These are phyloP conservation scores for Eulimnadia texana DNA, from an alignment of 1,140 invertebrate genomes.

Conservation along the genomic window DNA sequence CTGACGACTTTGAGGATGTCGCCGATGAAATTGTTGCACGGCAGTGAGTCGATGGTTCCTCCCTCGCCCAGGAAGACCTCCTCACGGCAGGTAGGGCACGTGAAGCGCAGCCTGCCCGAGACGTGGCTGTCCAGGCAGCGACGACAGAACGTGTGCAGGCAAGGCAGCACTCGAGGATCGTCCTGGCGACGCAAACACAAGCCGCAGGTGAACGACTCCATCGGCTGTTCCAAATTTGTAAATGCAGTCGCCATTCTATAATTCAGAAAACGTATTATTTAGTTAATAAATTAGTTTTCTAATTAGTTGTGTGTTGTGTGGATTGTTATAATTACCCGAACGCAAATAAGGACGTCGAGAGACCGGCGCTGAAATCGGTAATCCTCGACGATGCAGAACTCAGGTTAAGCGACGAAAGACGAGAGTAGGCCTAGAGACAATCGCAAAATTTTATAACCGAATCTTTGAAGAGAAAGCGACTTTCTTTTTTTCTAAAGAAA, in stretches of 20 bases:
- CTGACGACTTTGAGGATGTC: slow-evolving; percentile 28
- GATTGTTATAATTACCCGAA: not conserved
- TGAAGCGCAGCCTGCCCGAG: slow-evolving; percentile 21
- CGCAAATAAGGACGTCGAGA: not conserved
- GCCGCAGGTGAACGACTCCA: slow-evolving; percentile 22
- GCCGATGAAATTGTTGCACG: slow-evolving; percentile 27
- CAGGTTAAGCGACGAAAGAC: not conserved
- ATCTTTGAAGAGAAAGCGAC: no score
- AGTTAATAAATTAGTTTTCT: no score
- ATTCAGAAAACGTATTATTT: no score
- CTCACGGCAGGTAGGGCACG: slow-evolving; percentile 29
- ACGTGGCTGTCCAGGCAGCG: slow-evolving; percentile 28
- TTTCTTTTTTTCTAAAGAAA: no score
- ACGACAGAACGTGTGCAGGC: slow-evolving; percentile 35
- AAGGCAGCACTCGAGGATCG: slow-evolving; percentile 33
- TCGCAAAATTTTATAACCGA: no score
- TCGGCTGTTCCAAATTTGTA: slow-evolving; percentile 17
- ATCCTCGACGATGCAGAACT: not conserved
- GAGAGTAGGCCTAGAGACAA: not conserved
- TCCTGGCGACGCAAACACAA: slow-evolving; percentile 28
- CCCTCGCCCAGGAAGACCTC: slow-evolving; percentile 23
- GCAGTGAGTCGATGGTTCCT: slow-evolving; percentile 25
- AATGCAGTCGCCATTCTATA: slow-evolving; percentile 22
- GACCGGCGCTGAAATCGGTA: not conserved
- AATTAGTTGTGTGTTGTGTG: no score